Percentiles rank a stretch among this genome's conserved stretches.
phyloP scores from a whole-genome alignment of 2,888 invertebrate species.

The Labia minor region DNA sequence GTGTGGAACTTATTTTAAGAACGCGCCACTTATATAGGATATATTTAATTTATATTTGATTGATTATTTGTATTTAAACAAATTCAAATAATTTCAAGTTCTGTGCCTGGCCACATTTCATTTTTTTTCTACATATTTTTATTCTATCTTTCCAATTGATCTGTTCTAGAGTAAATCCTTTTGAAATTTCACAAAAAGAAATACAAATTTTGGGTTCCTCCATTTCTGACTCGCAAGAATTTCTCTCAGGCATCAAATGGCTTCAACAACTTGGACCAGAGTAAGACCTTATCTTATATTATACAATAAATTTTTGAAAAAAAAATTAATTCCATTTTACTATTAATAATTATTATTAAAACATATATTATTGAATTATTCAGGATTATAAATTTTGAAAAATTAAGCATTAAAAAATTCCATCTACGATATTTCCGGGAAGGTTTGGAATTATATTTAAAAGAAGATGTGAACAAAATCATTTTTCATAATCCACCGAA shows the following conservation, averaged over 20 bases:
- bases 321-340: no score
- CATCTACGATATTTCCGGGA: background rate
- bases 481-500: background rate
- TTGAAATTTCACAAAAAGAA: background rate
- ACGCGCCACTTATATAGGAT: no score
- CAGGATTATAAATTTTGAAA: background rate
- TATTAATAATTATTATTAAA: no score
- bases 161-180: background rate
- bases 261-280: background rate
- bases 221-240: background rate
- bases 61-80: no score
- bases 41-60: no score
- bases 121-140: no score
- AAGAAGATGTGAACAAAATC: background rate
- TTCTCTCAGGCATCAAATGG: background rate
- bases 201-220: background rate
- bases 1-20: no score
- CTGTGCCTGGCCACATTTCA: no score
- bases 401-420: background rate
- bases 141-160: no score
- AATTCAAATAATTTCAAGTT: no score
- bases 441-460: background rate
- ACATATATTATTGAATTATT: no score
- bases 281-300: background rate
- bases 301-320: no score